These are phyloP conservation scores for Turnix velox DNA, from an alignment of 2,113 vertebrate genomes.

Conservation along the genomic window DNA sequence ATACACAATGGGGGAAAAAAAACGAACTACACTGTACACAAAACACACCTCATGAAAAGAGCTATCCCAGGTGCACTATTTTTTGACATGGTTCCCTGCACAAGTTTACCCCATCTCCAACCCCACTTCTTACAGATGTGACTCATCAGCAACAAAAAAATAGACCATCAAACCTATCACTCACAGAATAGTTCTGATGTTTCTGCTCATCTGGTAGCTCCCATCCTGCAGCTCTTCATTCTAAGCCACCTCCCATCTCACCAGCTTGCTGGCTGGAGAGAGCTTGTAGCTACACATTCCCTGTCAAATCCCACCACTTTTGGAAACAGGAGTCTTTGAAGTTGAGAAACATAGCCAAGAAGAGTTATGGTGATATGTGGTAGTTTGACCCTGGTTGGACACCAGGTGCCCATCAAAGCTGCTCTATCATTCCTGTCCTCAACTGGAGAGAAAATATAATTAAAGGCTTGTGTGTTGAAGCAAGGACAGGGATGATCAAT, in stretches of 20 bases:
- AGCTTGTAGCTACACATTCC: background rate
- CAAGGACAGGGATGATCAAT: background rate
- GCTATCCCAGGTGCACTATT: background rate
- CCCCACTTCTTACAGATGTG: background rate
- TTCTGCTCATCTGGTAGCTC: background rate
- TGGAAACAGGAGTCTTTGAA: background rate
- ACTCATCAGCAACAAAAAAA: background rate
- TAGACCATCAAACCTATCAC: accelerated
- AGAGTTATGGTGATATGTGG: background rate
- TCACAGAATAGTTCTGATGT: background rate
- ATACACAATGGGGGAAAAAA: background rate
- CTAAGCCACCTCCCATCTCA: background rate
- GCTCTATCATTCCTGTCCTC: background rate
- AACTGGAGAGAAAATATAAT: background rate
- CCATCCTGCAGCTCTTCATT: accelerated
- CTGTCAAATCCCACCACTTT: background rate
- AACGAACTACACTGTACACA: background rate
- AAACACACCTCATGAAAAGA: background rate
- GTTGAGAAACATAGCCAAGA: background rate
- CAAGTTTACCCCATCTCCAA: background rate
- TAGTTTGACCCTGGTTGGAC: background rate
- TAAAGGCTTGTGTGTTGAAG: background rate
- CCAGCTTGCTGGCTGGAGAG: background rate
- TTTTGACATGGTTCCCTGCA: background rate
- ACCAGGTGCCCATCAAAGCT: background rate